A percentile compares a stretch with the other conserved stretches of the same genome.
These are phyloP conservation scores for Pseudorectes ferrugineus DNA, from an alignment of 2,113 vertebrate genomes.

Conservation along the genomic window DNA sequence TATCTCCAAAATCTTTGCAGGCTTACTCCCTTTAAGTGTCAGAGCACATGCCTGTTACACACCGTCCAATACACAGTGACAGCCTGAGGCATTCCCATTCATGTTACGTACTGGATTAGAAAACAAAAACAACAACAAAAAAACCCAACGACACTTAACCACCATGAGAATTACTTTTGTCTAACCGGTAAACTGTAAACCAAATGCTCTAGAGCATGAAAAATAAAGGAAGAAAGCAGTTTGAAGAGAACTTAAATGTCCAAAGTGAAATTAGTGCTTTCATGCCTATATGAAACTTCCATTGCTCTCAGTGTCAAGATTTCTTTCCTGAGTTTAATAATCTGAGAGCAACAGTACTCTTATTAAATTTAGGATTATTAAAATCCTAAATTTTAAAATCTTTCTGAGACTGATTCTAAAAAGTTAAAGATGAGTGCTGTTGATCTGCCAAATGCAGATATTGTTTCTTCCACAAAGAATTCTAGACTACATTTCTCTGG, in stretches of 20 bases:
- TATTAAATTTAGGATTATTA: no score
- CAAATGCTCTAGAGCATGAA: background rate
- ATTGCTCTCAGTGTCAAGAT: background rate
- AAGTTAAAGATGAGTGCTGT: background rate
- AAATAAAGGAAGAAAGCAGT: background rate
- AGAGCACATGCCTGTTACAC: background rate
- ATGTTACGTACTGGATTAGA: background rate
- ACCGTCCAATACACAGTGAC: background rate
- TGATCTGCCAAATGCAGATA: background rate
- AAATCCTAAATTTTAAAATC: background rate
- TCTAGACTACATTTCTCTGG: background rate
- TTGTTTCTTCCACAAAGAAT: background rate
- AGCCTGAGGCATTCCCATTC: background rate
- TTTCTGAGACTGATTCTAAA: background rate
- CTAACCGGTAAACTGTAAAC: background rate
- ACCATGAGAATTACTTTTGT: background rate
- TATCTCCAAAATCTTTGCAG: background rate
- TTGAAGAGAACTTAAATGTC: background rate
- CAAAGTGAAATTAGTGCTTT: background rate
- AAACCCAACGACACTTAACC: background rate
- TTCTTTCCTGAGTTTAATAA: background rate
- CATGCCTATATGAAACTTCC: background rate
- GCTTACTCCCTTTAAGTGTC: background rate
- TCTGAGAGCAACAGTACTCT: background rate
- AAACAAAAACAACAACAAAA: background rate